phyloP scores from a whole-genome alignment of 1,140 invertebrate genomes.

The Eriocheir sinensis region DNA sequence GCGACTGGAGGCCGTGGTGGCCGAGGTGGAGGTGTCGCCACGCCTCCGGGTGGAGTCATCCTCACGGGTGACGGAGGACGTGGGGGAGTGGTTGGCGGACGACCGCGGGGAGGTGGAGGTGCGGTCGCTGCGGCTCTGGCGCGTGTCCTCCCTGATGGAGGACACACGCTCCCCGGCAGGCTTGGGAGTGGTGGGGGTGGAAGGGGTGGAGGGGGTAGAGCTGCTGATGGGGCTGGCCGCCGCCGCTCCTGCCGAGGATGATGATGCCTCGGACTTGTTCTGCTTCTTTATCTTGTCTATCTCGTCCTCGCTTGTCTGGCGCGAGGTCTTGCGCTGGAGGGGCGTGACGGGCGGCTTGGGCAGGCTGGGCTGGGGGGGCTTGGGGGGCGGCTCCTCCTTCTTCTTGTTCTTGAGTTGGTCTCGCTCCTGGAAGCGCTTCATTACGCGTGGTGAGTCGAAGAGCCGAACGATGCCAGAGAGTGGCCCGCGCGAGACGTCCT shows the following conservation, averaged over 20 bases:
- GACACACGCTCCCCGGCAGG: constrained; percentile 84
- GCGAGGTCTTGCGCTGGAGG: constrained; percentile 80
- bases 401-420: constrained; percentile 78
- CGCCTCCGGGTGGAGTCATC: constrained; percentile 81
- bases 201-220: constrained; percentile 61
- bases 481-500: constrained; percentile 93
- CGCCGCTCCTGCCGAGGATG: constrained; percentile 83
- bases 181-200: constrained; percentile 62
- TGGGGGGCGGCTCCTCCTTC: constrained; percentile 79
- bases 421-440: constrained; percentile 89
- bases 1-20: constrained; percentile 65
- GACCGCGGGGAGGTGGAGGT: constrained; percentile 80
- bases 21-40: constrained; percentile 53
- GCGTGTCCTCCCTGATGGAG: constrained; percentile 82
- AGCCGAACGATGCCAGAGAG: constrained; percentile 86
- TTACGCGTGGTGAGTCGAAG: constrained; percentile 91
- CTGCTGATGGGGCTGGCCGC: constrained; percentile 81
- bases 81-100: constrained; percentile 72
- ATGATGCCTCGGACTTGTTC: constrained; percentile 86
- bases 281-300: constrained; percentile 93
- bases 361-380: constrained; percentile 83
- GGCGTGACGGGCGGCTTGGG: constrained; percentile 81
- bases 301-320: constrained; percentile 93
- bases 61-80: constrained; percentile 80
- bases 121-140: constrained; percentile 80